phyloP scores from a whole-genome alignment of 2,113 vertebrate species.

The Hystrix cristata region DNA sequence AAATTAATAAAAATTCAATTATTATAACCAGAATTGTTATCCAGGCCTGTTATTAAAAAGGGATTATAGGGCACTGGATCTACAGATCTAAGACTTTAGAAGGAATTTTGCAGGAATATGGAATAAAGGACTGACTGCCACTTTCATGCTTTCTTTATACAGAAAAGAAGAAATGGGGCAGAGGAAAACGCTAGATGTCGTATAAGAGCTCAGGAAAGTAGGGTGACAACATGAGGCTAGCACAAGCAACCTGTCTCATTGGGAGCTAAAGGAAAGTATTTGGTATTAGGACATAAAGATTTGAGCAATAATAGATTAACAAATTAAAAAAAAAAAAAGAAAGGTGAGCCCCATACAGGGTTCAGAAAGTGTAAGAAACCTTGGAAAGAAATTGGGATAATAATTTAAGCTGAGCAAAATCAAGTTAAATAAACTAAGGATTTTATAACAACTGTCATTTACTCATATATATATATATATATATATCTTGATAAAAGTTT shows the following conservation, averaged over 20 bases:
- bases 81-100: not conserved
- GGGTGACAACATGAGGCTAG: not conserved
- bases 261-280: not conserved
- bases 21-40: not conserved
- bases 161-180: not conserved
- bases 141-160: not conserved
- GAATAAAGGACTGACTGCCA: not conserved
- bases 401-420: not conserved
- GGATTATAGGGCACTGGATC: not conserved
- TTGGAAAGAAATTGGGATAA: not conserved
- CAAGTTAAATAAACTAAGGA: slow-evolving; percentile 4
- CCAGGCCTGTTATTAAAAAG: not conserved
- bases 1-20: not conserved
- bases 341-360: fast-evolving
- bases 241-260: not conserved
- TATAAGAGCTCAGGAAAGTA: not conserved
- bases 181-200: not conserved
- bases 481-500: not conserved
- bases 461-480: not conserved
- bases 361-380: not conserved
- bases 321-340: not conserved
- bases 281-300: not conserved
- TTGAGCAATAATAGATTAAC: not conserved
- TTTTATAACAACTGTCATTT: not conserved
- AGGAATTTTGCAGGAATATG: not conserved